These are phyloP conservation scores for Coregonus suidteri DNA, from an alignment of 2,797 vertebrate genomes.

Conservation along the genomic window DNA sequence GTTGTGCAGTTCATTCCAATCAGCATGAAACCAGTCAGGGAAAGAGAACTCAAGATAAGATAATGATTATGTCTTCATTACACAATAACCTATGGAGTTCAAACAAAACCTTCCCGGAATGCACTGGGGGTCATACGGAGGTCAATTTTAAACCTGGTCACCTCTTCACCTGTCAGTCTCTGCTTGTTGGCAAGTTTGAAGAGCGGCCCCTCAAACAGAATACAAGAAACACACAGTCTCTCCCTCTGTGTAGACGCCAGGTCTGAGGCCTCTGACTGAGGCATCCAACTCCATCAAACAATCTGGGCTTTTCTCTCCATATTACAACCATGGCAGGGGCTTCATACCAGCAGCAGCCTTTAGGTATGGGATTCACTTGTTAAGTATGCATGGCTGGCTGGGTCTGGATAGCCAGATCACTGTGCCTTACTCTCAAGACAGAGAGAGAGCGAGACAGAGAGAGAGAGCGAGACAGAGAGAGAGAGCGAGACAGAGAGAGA, in stretches of 20 bases:
- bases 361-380: not conserved
- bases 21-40: not conserved
- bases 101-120: not conserved
- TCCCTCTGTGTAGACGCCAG: not conserved
- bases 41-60: not conserved
- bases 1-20: constrained; percentile 18
- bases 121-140: not conserved
- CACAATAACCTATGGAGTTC: not conserved
- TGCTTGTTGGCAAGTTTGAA: not conserved
- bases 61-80: not conserved
- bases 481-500: too few relatives aligned
- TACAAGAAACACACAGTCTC: not conserved
- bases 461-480: too few relatives aligned
- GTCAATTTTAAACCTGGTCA: not conserved
- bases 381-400: not conserved
- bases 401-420: not conserved
- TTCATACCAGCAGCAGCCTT: not conserved
- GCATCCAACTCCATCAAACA: not conserved
- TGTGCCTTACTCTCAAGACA: not conserved
- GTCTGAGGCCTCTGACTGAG: not conserved
- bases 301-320: not conserved
- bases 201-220: not conserved
- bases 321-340: not conserved
- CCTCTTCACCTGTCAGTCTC: not conserved
- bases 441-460: not conserved